Percentiles rank a stretch among this genome's conserved stretches.
Evolutionary conservation across 2,797 vertebrate genomes (phyloP).

Genomic region (Micrastur ruficollis): DNA sequence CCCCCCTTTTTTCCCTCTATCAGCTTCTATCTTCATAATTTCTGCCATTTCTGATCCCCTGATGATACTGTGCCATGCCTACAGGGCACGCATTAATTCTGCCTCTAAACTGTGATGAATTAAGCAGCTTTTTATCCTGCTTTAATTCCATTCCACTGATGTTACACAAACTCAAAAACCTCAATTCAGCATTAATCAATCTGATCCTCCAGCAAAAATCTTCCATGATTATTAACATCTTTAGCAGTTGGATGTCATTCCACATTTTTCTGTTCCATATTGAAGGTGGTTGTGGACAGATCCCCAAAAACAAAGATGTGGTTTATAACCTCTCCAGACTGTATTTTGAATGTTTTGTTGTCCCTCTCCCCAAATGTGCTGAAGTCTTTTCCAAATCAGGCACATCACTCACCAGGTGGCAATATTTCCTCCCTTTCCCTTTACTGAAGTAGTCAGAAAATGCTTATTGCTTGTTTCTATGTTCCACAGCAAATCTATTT

Average conservation of each 20-base stretch:
- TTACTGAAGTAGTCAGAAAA: neutral
- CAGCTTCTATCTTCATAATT: neutral
- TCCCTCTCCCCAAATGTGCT: neutral
- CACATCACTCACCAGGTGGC: neutral
- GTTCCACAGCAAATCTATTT: neutral
- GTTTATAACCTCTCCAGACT: neutral
- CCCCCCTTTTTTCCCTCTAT: too few relatives aligned
- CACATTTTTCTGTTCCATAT: neutral
- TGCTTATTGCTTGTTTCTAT: neutral
- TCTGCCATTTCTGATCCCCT: neutral
- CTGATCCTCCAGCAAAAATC: neutral
- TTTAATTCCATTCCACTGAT: neutral
- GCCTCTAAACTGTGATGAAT: slow-evolving; percentile 15
- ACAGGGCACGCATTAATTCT: neutral
- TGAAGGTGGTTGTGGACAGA: neutral
- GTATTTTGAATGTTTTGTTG: neutral
- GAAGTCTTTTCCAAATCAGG: neutral
- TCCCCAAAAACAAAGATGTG: neutral
- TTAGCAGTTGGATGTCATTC: neutral
- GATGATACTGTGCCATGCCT: neutral
- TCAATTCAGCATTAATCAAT: neutral
- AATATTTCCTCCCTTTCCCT: neutral
- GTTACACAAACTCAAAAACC: neutral
- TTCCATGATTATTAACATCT: neutral
- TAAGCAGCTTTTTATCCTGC: slow-evolving; percentile 2